Base-by-base conservation (phyloP, 53 echinoderm and acorn worm genomes). In the Henricia sp. region DNA sequence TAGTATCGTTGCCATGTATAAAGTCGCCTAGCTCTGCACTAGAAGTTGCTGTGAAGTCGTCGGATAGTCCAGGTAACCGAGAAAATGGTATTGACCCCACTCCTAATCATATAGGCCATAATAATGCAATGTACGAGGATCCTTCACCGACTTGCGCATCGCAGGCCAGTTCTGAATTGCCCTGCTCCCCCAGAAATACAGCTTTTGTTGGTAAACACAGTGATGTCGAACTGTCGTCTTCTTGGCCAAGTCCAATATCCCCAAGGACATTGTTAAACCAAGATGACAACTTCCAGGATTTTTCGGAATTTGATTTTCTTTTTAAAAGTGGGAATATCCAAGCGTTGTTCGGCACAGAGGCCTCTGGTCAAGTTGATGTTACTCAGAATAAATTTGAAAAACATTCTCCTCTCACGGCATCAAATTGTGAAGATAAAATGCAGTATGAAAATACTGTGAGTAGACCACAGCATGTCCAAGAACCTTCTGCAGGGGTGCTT, bases 271-370 rank as follows among this genome's bases (percentile, higher is more conserved):
- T 50, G 34, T 11, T 24, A 39, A 75, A 75, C 26, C 42, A 32
- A 6, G 43, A 50, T 19, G 64, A 64, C 14, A 36, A 80, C 35
- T 80, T 80, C 21, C 80, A 80, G 64, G 80, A 80, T 80, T 80
- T 80, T 16, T 80, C 80, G 34, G 80, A 80, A 35, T 80, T 80
- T 80, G 80, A 80, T 34, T 80, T 63, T 50, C 10, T 34, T 3
- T 9, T 11, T 30, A 24, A 48, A 6, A 52, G 46, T 44, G 64
- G 20, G 43, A 12, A 8, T 8, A 48, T 9, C 16, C 48, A 48
- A 16, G 9, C 48, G 9, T 9, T 16, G 16, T 48, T 48, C n/a
- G n/a, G n/a, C n/a, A n/a, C n/a, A n/a, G n/a, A 71, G 30, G 53
- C 73, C 37, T 23, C 14, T 13, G 54, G 73, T 35, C 54, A 33